A percentile compares a stretch with the other conserved stretches of the same genome.
These are phyloP conservation scores for Sciurus niger DNA, from an alignment of 2,113 vertebrate genomes.

Conservation along the genomic window DNA sequence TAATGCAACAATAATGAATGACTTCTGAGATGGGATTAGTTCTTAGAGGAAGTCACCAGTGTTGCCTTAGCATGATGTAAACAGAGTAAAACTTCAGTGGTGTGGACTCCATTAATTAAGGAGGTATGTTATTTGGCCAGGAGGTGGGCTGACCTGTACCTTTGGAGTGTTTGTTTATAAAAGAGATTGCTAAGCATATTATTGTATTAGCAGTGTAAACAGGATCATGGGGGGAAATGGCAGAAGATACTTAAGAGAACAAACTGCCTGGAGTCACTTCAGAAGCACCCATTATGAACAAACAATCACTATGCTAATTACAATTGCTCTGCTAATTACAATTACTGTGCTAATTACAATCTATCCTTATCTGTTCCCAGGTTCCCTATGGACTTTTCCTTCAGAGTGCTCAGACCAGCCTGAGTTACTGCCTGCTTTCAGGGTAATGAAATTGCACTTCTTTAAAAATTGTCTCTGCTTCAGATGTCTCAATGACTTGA, in stretches of 20 bases:
- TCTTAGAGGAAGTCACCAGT: background rate
- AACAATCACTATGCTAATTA: conserved; percentile 84
- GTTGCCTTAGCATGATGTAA: background rate
- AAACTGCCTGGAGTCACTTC: conserved; percentile 81
- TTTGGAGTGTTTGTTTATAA: conserved; percentile 73
- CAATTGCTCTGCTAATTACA: conserved; percentile 82
- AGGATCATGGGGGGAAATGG: conserved; percentile 68
- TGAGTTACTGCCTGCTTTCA: conserved; percentile 71
- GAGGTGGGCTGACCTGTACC: conserved; percentile 59
- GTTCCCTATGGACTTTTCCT: conserved; percentile 72
- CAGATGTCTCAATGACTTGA: conserved; percentile 64
- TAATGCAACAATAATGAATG: conserved; percentile 8
- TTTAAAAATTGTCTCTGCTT: conserved; percentile 76
- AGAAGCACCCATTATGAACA: conserved; percentile 81
- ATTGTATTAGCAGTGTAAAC: conserved; percentile 70
- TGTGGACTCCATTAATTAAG: conserved; percentile 69
- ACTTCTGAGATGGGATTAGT: background rate
- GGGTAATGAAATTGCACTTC: conserved; percentile 53
- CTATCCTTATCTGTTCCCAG: conserved; percentile 78
- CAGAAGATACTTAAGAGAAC: conserved; percentile 80
- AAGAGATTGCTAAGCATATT: conserved; percentile 78
- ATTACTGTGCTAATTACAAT: conserved; percentile 83
- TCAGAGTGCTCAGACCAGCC: conserved; percentile 52
- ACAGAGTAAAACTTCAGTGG: conserved; percentile 15
- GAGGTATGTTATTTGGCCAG: conserved; percentile 62